Conservation (phyloP, 2,113 vertebrate species). For the Nothocercus nigrocapillus region DNA sequence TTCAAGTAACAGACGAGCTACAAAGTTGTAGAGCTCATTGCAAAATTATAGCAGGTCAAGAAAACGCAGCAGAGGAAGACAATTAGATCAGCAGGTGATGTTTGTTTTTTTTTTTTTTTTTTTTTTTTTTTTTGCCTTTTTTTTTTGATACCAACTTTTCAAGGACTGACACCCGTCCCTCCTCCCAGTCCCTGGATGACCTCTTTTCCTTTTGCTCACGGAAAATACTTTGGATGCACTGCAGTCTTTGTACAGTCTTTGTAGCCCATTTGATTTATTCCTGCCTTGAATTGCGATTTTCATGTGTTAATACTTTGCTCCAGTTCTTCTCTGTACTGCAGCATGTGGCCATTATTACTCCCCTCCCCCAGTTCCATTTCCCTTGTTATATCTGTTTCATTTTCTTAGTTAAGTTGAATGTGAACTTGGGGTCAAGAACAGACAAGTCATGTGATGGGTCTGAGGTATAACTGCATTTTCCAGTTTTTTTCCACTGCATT, state of each 20-base stretch:
- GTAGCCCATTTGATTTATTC: conserved; percentile 51
- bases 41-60: conserved; percentile 24
- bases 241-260: conserved; percentile 14
- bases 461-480: conserved; percentile 44
- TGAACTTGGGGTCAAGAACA: conserved; percentile 64
- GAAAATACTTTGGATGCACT: neutral
- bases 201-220: conserved; percentile 36
- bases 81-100: neutral
- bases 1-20: conserved; percentile 39
- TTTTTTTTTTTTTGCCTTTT: neutral
- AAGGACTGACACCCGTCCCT: neutral
- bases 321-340: conserved; percentile 37
- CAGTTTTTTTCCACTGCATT: conserved; percentile 49
- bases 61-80: neutral
- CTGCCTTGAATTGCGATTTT: conserved; percentile 53
- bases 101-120: neutral
- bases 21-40: neutral
- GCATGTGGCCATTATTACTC: conserved; percentile 42
- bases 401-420: conserved; percentile 59
- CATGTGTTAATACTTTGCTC: conserved; percentile 50
- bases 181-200: neutral
- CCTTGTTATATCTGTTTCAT: conserved; percentile 59
- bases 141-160: neutral
- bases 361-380: conserved; percentile 26
- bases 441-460: conserved; percentile 37